These are phyloP conservation scores for Melanocharis versteri DNA, from an alignment of 2,113 vertebrate genomes.

Conservation along the genomic window DNA sequence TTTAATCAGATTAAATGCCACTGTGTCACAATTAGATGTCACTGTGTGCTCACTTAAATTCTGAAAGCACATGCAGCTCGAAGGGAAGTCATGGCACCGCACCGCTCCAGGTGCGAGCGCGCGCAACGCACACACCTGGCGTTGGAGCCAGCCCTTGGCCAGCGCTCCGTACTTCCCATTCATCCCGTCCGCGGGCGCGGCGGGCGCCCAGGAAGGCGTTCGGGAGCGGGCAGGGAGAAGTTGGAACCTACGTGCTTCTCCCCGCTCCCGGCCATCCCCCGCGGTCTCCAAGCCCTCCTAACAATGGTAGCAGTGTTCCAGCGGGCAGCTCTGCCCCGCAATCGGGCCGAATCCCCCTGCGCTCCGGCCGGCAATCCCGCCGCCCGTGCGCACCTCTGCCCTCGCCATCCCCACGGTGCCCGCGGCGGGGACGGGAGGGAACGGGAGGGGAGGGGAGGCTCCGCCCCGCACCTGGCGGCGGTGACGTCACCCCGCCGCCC, in stretches of 20 bases:
- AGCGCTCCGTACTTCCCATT: not conserved
- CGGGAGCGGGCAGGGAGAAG: not conserved
- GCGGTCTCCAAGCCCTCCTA: not conserved
- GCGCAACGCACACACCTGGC: not conserved
- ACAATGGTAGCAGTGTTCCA: slow-evolving; percentile 36
- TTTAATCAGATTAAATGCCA: slow-evolving; percentile 1
- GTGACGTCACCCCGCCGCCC: not conserved
- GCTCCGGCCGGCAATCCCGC: not conserved
- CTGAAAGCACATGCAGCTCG: not conserved
- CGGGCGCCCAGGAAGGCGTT: not conserved
- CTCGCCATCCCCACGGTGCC: not conserved
- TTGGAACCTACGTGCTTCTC: not conserved
- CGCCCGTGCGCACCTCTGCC: not conserved
- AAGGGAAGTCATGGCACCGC: not conserved
- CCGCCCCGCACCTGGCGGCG: not conserved
- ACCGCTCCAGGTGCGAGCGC: not conserved
- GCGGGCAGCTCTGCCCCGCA: not conserved
- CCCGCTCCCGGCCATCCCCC: not conserved
- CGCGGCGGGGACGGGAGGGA: not conserved
- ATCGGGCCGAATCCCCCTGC: not conserved
- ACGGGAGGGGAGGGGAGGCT: not conserved
- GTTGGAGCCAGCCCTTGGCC: not conserved
- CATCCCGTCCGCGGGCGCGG: not conserved
- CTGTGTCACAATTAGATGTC: slow-evolving; percentile 46
- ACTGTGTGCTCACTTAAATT: not conserved